Conservation (phyloP, 1,140 invertebrate species). For the Adoxophyes honmai region DNA sequence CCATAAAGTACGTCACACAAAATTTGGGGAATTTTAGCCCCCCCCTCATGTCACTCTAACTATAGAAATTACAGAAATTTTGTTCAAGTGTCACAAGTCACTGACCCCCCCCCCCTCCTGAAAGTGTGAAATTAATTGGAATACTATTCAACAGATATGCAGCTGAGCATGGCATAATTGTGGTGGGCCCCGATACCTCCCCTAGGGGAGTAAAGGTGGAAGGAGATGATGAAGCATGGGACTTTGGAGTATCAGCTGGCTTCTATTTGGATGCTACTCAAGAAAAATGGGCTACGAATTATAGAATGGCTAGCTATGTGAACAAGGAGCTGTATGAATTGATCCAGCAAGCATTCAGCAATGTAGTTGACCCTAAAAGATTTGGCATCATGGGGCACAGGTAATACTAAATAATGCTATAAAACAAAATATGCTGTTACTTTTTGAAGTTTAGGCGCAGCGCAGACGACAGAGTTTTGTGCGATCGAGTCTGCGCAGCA, state of each 20-base stretch:
- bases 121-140: not conserved
- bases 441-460: too few species aligned
- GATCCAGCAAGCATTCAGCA: constrained; percentile 78
- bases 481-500: too few species aligned
- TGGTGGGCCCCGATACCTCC: constrained; percentile 97
- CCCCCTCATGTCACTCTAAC: too few species aligned
- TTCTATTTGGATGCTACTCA: constrained; percentile 97
- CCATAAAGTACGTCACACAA: too few species aligned
- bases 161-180: constrained; percentile 87
- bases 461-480: too few species aligned
- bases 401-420: constrained; percentile 52
- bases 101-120: too few species aligned
- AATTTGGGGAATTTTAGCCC: too few species aligned
- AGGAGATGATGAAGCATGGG: constrained; percentile 93
- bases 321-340: constrained; percentile 91
- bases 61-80: too few species aligned
- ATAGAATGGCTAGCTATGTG: constrained; percentile 98
- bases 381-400: constrained; percentile 93
- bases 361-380: constrained; percentile 75
- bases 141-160: constrained; percentile 78
- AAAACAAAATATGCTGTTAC: too few species aligned
- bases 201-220: constrained; percentile 93
- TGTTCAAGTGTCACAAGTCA: too few species aligned
- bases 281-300: constrained; percentile 95
- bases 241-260: constrained; percentile 96